Percentiles rank a stretch among this genome's conserved stretches.
phyloP scores from a whole-genome alignment of 1,140 invertebrate genomes.

The Solenopsis fugax region DNA sequence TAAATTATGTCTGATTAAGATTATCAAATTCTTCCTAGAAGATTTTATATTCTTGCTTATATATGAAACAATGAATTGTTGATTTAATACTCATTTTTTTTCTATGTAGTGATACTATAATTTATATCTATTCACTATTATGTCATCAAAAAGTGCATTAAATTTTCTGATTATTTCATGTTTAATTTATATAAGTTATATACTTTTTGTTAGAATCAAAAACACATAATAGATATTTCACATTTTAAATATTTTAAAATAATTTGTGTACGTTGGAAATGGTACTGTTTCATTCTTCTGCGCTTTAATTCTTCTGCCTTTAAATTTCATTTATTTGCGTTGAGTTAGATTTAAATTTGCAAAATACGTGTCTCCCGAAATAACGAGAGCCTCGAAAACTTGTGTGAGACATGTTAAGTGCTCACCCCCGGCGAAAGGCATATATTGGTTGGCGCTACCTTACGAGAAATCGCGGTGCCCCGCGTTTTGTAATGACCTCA shows the following conservation, averaged over 20 bases:
- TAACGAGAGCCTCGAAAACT: constrained; percentile 1
- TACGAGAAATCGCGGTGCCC: constrained; percentile 53
- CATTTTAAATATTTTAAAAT: background rate
- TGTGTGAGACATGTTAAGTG: constrained; percentile 35
- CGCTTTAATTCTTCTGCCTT: background rate
- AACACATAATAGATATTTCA: background rate
- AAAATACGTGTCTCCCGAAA: background rate
- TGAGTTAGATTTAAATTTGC: background rate
- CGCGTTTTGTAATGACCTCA: constrained; percentile 63
- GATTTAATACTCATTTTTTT: too few species aligned
- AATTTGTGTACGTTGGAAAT: background rate
- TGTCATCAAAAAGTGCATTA: background rate
- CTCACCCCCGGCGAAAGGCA: background rate
- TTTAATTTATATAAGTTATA: constrained; percentile 1
- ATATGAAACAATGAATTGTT: too few species aligned
- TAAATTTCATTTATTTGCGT: background rate
- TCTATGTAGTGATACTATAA: background rate
- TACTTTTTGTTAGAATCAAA: constrained; percentile 10
- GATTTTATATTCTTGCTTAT: too few species aligned
- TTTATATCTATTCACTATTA: background rate
- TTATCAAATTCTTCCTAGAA: too few species aligned
- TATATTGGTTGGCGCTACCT: constrained; percentile 38
- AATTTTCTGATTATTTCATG: background rate
- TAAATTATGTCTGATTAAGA: too few species aligned
- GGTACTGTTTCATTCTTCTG: background rate